Evolutionary conservation across 2,888 invertebrate genomes (phyloP).

Genomic region (Xestia ashworthii): DNA sequence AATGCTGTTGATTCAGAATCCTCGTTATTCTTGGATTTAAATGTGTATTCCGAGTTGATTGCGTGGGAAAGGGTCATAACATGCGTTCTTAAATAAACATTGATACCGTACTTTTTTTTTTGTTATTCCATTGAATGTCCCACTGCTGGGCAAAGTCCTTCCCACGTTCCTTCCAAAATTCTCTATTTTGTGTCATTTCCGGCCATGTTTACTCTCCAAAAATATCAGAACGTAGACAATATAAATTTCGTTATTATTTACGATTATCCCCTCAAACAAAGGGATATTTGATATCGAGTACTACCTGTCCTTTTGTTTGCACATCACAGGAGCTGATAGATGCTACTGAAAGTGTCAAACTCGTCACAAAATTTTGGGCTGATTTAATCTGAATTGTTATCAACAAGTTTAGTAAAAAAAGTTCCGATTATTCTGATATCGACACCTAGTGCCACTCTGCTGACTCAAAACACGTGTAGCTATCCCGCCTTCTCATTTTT

Average conservation of each 20-base stretch:
- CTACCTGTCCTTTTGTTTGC: not conserved
- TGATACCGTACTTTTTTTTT: not conserved
- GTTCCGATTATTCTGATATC: not conserved
- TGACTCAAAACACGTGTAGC: not conserved
- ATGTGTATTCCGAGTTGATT: not conserved
- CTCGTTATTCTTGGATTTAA: not conserved
- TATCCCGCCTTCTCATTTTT: not conserved
- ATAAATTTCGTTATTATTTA: not conserved
- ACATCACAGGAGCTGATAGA: not conserved
- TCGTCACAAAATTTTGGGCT: not conserved
- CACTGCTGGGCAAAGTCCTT: not conserved
- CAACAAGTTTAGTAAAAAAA: not conserved
- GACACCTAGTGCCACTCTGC: not conserved
- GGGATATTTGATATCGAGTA: not conserved
- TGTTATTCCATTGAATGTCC: not conserved
- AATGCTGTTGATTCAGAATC: not conserved
- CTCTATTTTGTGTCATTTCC: not conserved
- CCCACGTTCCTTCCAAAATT: not conserved
- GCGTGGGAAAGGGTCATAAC: not conserved
- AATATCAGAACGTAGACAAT: not conserved
- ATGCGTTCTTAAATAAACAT: not conserved
- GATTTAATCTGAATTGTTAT: not conserved
- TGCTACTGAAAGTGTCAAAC: too few species aligned
- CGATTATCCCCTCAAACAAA: not conserved
- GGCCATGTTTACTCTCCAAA: not conserved